Evolutionary conservation across 1,140 invertebrate species (phyloP).

Genomic region (Brachionus manjavacas): DNA sequence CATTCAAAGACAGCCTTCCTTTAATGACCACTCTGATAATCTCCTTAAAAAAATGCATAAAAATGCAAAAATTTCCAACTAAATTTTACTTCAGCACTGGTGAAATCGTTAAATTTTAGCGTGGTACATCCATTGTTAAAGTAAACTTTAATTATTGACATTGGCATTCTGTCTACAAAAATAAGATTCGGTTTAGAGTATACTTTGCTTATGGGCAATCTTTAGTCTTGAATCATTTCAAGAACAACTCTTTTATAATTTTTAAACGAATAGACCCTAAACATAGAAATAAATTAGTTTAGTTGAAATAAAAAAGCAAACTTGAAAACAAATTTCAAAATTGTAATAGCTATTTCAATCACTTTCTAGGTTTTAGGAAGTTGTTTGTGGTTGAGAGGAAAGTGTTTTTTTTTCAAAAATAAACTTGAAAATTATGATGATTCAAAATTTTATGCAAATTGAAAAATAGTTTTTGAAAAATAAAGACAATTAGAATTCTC

Average conservation of each 20-base stretch:
- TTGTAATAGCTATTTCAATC: neutral
- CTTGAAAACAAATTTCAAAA: neutral
- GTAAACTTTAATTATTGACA: slow-evolving; percentile 24
- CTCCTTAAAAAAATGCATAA: neutral
- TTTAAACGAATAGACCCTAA: neutral
- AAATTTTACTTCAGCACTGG: neutral
- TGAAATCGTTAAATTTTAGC: neutral
- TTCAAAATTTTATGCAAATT: neutral
- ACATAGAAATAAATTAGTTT: slow-evolving; percentile 8
- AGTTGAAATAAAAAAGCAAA: neutral
- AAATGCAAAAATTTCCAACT: neutral
- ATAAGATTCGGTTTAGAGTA: neutral
- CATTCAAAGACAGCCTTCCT: slow-evolving; percentile 8
- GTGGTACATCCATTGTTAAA: slow-evolving; percentile 40
- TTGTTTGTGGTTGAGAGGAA: neutral
- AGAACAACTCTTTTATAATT: neutral
- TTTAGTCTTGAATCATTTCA: neutral
- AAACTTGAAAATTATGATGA: neutral
- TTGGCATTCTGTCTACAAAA: neutral
- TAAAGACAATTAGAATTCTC: neutral
- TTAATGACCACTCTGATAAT: slow-evolving; percentile 20
- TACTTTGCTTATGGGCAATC: neutral
- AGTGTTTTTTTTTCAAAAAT: neutral
- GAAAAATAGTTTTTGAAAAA: neutral
- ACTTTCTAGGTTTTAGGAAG: neutral